Evolutionary conservation across 1,140 invertebrate genomes (phyloP).

Genomic region (Pinna nobilis): DNA sequence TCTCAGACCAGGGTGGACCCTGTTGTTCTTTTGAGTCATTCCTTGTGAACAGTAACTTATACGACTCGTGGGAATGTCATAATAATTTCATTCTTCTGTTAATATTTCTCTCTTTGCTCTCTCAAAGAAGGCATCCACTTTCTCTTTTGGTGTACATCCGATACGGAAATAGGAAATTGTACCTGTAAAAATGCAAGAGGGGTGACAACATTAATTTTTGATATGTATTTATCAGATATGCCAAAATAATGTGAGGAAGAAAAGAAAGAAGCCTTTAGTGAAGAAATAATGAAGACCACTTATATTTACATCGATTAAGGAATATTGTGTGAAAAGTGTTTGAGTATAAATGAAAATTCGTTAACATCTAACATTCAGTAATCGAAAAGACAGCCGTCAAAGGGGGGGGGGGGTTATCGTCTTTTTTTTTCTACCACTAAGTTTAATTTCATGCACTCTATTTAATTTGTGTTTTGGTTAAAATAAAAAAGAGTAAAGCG

Average conservation of each 20-base stretch:
- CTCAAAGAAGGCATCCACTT: conserved; percentile 58
- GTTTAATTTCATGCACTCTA: no score
- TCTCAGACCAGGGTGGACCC: no score
- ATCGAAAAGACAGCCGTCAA: background rate
- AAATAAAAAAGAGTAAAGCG: background rate
- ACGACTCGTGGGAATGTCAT: no score
- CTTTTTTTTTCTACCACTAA: background rate
- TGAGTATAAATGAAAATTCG: no score
- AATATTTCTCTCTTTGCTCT: conserved; percentile 47
- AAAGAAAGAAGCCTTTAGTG: background rate
- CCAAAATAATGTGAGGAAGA: background rate
- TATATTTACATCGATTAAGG: background rate
- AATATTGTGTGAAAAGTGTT: background rate
- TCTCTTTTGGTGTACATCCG: conserved; percentile 59
- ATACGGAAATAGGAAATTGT: conserved; percentile 61
- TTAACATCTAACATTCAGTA: conserved; percentile 2
- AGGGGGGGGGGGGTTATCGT: no score
- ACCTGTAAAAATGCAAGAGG: conserved; percentile 54
- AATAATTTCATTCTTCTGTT: no score
- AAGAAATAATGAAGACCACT: background rate
- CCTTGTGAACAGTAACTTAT: no score
- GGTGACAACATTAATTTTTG: no score
- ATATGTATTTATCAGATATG: background rate
- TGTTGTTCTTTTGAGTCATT: no score
- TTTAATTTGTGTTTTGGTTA: no score